Base-by-base conservation (phyloP, 2,888 invertebrate species). In the Microplitis deprimator region DNA sequence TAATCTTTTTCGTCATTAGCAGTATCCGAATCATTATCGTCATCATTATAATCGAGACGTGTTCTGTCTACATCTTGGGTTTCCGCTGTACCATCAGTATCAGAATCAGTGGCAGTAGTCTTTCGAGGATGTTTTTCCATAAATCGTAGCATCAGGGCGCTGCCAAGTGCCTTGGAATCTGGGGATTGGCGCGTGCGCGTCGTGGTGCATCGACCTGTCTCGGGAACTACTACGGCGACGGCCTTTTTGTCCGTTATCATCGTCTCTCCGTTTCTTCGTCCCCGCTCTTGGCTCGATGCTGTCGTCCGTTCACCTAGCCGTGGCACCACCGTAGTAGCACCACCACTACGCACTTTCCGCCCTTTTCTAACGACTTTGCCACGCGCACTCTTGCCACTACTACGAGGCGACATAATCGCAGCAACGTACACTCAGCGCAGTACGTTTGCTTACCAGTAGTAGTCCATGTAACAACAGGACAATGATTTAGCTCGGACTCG, bases 121-220 rank as follows among this genome's bases (percentile, higher is more conserved):
- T 64, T 59, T 17, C 68, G 72, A 73, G 73, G 67, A 73, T 77
- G 72, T 73, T 68, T 79, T 64, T 81, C 79, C 76, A 75, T 80
- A 74, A 91, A 91, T 90, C 91, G 91, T 90, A 90, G 91, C 91
- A 91, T 90, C 91, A 90, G 91, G 90, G 89, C 82, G 83, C 84
- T 84, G 82, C 85, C 86, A 84, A 84, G 87, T 84, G 85, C 84
- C 85, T 84, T 85, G 83, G 84, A 82, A 86, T 85, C 91, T 91
- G 91, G 91, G 90, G 92, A 83, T 90, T 88, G 85, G 79, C 87
- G 87, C 88, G 83, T 84, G 88, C 87, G 86, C 85, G 82, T 76
- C 61, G 78, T 79, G 50, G 65, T 73, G 79, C 82, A 83, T 83
- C 84, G 84, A 84, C 84, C 83, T 82, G 83, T 82, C 79, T 81